Percentiles rank a stretch among this genome's conserved stretches.
Evolutionary conservation across 2,888 invertebrate species (phyloP).

Genomic region (Agrotis ipsilon): DNA sequence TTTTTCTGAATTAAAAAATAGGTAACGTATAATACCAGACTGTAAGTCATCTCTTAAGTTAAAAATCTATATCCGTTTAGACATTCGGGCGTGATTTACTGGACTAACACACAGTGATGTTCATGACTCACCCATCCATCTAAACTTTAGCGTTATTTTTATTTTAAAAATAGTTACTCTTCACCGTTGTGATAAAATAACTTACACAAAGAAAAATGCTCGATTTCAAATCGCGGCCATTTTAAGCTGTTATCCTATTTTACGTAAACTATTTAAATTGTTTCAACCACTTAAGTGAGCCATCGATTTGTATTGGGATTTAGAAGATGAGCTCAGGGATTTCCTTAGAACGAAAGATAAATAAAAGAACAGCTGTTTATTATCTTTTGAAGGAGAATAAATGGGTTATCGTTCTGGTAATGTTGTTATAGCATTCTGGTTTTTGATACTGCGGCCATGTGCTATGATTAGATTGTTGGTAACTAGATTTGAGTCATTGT

Average conservation of each 20-base stretch:
- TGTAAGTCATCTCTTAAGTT: too few species aligned
- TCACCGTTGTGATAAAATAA: background rate
- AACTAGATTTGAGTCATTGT: background rate
- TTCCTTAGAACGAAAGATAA: slow-evolving; percentile 43
- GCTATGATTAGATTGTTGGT: background rate
- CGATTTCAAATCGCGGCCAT: background rate
- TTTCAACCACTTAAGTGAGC: slow-evolving; percentile 32
- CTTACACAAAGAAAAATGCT: background rate
- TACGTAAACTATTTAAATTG: slow-evolving; percentile 55
- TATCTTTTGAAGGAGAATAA: slow-evolving; percentile 7
- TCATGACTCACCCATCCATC: too few species aligned
- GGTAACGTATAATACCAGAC: too few species aligned
- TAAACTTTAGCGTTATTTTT: too few species aligned
- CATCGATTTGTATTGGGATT: slow-evolving; percentile 48
- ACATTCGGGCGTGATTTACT: too few species aligned
- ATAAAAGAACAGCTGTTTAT: slow-evolving; percentile 58
- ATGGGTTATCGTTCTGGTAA: slow-evolving; percentile 26
- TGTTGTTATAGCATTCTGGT: slow-evolving; percentile 5
- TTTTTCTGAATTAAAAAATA: too few species aligned
- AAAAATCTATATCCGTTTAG: too few species aligned
- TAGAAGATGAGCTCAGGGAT: slow-evolving; percentile 46
- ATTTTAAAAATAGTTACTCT: too few species aligned
- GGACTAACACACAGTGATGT: too few species aligned
- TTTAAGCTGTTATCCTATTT: background rate
- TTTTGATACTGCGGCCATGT: slow-evolving; percentile 4